These are phyloP conservation scores for Diplolepis rosae DNA, from an alignment of 2,888 invertebrate species.

Conservation along the genomic window DNA sequence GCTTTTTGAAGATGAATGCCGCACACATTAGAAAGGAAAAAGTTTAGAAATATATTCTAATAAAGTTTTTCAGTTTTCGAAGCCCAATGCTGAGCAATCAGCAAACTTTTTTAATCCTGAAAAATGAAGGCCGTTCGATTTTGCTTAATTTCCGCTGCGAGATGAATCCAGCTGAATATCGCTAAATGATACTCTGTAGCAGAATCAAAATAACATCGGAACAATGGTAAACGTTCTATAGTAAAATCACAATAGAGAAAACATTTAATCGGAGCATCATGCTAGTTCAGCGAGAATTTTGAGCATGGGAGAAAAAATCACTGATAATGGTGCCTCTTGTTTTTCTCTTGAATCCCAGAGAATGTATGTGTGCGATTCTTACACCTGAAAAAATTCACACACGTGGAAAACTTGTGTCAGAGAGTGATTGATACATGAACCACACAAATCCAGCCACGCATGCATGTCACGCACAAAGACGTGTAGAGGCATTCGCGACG, in stretches of 20 bases:
- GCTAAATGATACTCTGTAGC: not conserved
- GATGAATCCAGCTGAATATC: not conserved
- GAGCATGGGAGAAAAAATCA: not conserved
- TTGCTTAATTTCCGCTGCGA: not conserved
- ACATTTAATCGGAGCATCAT: not conserved
- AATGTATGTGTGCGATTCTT: not conserved
- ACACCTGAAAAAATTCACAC: not conserved
- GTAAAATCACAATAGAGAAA: not conserved
- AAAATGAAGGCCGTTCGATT: not conserved
- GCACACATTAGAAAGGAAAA: no score
- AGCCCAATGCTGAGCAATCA: no score
- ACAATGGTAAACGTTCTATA: not conserved
- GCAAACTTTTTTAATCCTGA: no score
- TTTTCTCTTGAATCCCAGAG: not conserved
- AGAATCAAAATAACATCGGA: not conserved
- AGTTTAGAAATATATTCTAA: no score
- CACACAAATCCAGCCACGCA: slow-evolving; percentile 4
- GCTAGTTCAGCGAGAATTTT: slow-evolving; percentile 6
- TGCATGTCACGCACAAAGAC: slow-evolving; percentile 12
- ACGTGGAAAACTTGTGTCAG: slow-evolving; percentile 8
- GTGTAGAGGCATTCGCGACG: slow-evolving; percentile 32
- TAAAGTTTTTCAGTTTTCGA: no score
- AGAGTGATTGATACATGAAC: slow-evolving; percentile 24
- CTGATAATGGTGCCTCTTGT: slow-evolving; percentile 9
- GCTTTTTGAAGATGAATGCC: no score